Percentiles rank a stretch among this genome's conserved stretches.
phyloP scores from a whole-genome alignment of 2,113 vertebrate genomes.

The Psammodynastes pulverulentus region DNA sequence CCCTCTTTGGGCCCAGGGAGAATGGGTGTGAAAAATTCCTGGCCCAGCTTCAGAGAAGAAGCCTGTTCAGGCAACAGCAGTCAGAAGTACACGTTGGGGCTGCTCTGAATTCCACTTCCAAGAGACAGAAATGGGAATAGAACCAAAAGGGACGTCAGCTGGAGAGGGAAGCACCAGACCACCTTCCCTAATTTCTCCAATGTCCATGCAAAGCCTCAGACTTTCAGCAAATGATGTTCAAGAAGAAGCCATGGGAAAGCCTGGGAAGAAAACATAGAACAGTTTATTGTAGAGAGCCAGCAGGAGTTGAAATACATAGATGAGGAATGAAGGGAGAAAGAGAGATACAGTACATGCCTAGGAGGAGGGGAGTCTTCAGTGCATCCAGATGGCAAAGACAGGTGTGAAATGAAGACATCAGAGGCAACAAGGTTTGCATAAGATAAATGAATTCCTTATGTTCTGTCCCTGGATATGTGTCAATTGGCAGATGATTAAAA shows the following conservation, averaged over 20 bases:
- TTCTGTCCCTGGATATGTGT: neutral
- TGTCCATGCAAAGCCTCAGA: too few species aligned
- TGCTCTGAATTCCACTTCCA: slow-evolving; percentile 58
- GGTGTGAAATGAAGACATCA: neutral
- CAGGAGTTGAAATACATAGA: neutral
- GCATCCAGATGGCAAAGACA: neutral
- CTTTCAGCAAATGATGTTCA: neutral
- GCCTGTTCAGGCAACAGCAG: slow-evolving; percentile 50
- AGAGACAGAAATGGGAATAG: slow-evolving; percentile 21
- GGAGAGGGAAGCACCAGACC: neutral
- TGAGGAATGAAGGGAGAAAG: too few species aligned
- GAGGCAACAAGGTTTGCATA: neutral
- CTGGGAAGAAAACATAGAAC: neutral
- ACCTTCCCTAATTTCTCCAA: neutral
- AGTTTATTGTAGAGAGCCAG: neutral
- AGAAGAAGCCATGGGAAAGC: neutral
- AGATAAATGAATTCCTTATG: neutral
- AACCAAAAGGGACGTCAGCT: slow-evolving; percentile 8
- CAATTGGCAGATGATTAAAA: neutral
- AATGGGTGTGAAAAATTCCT: slow-evolving; percentile 53
- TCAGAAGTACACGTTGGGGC: slow-evolving; percentile 37
- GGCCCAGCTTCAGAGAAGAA: slow-evolving; percentile 59
- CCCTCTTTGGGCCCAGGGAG: slow-evolving; percentile 34
- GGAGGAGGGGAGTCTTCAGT: neutral
- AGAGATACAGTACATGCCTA: neutral